Conservation (phyloP, 2,888 invertebrate genomes). For the Mesorhabditis sp. region DNA sequence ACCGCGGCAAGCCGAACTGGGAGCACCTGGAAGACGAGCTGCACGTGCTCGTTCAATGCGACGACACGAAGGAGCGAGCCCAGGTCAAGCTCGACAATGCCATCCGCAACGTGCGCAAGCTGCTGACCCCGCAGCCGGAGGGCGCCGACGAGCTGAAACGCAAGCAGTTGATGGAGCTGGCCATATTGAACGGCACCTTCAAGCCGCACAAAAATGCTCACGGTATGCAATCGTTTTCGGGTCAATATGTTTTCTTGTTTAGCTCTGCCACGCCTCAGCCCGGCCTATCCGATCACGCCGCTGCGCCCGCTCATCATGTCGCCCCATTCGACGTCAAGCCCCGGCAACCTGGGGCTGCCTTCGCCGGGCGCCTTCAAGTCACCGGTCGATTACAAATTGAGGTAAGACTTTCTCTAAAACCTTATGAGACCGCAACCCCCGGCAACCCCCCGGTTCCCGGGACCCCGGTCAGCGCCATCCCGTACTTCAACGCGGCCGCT, state of each 20-base stretch:
- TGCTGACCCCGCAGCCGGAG: conserved; percentile 96
- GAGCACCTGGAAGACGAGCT: conserved; percentile 97
- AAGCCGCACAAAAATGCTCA: conserved; percentile 61
- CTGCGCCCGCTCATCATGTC: not conserved
- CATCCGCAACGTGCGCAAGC: conserved; percentile 93
- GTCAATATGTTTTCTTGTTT: conserved; percentile 1
- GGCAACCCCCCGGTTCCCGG: too few relatives aligned
- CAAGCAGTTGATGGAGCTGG: conserved; percentile 97
- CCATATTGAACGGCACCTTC: conserved; percentile 99
- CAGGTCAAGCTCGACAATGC: conserved; percentile 89
- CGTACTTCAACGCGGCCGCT: not conserved
- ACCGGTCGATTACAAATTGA: not conserved
- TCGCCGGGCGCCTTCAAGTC: too few relatives aligned
- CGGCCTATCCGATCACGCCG: conserved; percentile 1
- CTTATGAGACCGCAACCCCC: too few relatives aligned
- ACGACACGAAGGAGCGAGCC: conserved; percentile 95
- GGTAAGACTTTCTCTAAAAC: conserved; percentile 5
- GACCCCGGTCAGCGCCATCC: not conserved
- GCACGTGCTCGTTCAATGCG: conserved; percentile 81
- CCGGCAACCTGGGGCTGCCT: not conserved
- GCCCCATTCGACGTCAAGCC: not conserved
- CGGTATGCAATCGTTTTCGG: not conserved
- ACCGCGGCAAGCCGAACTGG: conserved; percentile 99
- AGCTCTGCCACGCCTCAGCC: conserved; percentile 9
- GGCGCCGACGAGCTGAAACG: conserved; percentile 99